Conservation (phyloP, 2,888 invertebrate genomes). For the Xestia ashworthii region DNA sequence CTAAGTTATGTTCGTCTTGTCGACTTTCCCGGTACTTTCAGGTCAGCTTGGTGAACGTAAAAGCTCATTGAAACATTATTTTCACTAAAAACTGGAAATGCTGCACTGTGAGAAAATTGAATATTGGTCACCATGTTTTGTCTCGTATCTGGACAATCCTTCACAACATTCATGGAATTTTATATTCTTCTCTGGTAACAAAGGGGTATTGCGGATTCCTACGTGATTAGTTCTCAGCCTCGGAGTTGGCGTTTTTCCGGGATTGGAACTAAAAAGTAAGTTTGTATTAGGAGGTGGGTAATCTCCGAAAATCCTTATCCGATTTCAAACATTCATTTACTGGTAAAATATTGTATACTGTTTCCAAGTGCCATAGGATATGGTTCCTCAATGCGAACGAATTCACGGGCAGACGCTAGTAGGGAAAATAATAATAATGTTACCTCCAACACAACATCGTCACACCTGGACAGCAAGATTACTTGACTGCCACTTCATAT, state of each 20-base stretch:
- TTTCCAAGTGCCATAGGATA: not conserved
- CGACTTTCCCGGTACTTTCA: conserved; percentile 77
- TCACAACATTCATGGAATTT: not conserved
- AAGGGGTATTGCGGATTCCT: not conserved
- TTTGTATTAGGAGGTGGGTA: not conserved
- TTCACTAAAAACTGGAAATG: conserved; percentile 13
- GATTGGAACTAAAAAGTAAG: not conserved
- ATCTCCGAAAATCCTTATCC: not conserved
- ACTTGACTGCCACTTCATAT: not conserved
- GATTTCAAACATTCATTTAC: not conserved
- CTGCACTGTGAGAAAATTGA: conserved; percentile 53
- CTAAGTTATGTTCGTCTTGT: conserved; percentile 48
- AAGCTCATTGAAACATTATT: conserved; percentile 45
- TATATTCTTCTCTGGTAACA: too few relatives aligned
- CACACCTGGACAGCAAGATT: not conserved
- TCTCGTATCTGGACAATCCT: not conserved
- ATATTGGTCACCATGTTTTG: conserved; percentile 17
- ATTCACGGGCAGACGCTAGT: not conserved
- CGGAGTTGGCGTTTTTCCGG: not conserved
- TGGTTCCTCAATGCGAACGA: not conserved
- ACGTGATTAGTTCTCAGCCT: not conserved
- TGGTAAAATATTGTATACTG: not conserved
- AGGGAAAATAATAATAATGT: not conserved
- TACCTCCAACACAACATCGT: not conserved
- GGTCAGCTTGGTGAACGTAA: conserved; percentile 48